Evolutionary conservation across 2,113 vertebrate species (phyloP).

Genomic region (Proteles cristata): DNA sequence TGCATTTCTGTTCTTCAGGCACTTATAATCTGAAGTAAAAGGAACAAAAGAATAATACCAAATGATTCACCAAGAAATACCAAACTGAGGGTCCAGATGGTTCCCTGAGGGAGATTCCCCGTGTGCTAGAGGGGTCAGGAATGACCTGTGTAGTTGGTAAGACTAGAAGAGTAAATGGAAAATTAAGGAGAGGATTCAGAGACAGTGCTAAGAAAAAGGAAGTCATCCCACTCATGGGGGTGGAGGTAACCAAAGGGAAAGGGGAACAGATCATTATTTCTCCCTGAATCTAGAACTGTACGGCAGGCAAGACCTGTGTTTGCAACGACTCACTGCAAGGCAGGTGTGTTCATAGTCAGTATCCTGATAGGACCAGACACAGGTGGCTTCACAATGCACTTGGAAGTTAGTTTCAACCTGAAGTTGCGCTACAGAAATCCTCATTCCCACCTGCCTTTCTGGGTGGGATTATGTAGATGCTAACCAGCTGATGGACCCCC

Average conservation of each 20-base stretch:
- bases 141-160: neutral
- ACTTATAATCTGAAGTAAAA: neutral
- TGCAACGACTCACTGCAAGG: neutral
- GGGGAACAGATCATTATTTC: neutral
- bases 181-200: neutral
- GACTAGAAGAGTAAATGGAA: neutral
- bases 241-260: neutral
- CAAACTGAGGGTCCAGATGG: neutral
- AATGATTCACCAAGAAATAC: neutral
- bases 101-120: neutral
- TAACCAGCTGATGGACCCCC: neutral
- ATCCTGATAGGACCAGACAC: neutral
- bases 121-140: neutral
- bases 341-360: too few species aligned
- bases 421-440: neutral
- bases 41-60: neutral
- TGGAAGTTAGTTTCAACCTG: neutral
- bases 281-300: neutral
- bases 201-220: neutral
- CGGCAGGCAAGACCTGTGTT: neutral
- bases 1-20: slow-evolving; percentile 16
- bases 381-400: neutral
- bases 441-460: rapidly evolving
- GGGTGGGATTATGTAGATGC: neutral
- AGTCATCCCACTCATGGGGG: neutral